Base-by-base conservation (phyloP, 1,140 invertebrate species). In the Neodiprion fabricii region DNA sequence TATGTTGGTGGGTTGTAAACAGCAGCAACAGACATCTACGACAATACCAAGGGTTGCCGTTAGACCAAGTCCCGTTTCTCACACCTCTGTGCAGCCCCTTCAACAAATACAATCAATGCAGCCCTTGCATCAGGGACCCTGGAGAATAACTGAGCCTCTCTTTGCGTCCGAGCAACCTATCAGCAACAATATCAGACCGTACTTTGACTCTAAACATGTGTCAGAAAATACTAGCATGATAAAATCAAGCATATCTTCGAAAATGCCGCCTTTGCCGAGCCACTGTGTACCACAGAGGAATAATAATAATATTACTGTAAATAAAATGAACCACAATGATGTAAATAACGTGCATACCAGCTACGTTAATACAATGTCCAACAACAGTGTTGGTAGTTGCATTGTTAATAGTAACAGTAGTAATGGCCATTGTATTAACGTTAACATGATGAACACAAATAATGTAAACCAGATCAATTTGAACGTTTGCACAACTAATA, bases 201-300 rank as follows among this genome's bases (percentile, higher is more conserved):
- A 88, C 48, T 86, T 85, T 11, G 86, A 88, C 28, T 87, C 86
- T 0, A 87, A 88, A 49, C 83, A 86, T 40, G 86, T 87, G 4
- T 86, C 86, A 0, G 85, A 88, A 65, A 87, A 87, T 67, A 88
- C 86, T 7, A 88, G 86, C 50, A 88, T 87, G 86, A 87, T 88
- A 73, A 87, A 88, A 17, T 85, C 86, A 10, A 87, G 85, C 79
- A 79, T 87, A 76, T 84, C 85, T 49, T 85, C 83, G 1, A 83
- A 85, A 68, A 82, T 87, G 73, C 77, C 85, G 12, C 85, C 85
- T 0, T 74, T 87, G 67, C 80, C 82, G 2, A 86, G 81, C 76
- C 85, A 87, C 50, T 86, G 81, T 70, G 82, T 88, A 9, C 74
- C 81, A 2, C 84, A 85, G 21, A 82, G 83, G 70, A 83, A 82